Percentiles rank a stretch among this genome's conserved stretches.
These are phyloP conservation scores for Paramisgurnus dabryanus DNA, from an alignment of 2,113 vertebrate species.

Conservation along the genomic window DNA sequence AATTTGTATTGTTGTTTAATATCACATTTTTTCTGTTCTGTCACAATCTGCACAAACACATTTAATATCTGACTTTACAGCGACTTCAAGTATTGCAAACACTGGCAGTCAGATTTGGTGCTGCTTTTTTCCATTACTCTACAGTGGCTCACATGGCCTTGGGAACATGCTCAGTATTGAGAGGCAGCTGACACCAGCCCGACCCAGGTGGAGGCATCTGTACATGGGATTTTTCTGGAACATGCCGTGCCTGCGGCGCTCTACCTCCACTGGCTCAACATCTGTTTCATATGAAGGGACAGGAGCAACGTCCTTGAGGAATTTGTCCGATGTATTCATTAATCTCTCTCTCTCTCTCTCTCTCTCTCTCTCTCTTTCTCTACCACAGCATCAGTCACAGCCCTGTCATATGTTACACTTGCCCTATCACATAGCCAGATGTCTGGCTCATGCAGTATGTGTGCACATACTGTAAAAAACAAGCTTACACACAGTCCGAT, in stretches of 20 bases:
- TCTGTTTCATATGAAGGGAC: conserved; percentile 69
- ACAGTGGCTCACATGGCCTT: conserved; percentile 66
- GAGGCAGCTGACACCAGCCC: conserved; percentile 63
- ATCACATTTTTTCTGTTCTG: no score
- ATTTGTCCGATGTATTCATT: conserved; percentile 58
- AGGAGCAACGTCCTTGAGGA: conserved; percentile 73
- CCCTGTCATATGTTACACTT: conserved; percentile 26
- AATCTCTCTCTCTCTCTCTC: conserved; percentile 57
- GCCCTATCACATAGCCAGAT: conserved; percentile 21
- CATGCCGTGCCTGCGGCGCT: conserved; percentile 71
- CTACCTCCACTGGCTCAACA: conserved; percentile 71
- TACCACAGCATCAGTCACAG: conserved; percentile 31
- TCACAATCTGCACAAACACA: no score
- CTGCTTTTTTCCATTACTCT: conserved; percentile 29
- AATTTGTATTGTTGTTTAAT: no score
- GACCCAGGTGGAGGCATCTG: conserved; percentile 77
- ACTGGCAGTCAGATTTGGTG: background rate
- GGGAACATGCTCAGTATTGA: conserved; percentile 62
- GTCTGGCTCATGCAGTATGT: conserved; percentile 17
- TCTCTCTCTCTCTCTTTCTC: background rate
- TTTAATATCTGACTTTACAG: background rate
- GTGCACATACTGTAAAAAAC: background rate
- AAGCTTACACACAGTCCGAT: background rate
- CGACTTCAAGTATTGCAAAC: background rate
- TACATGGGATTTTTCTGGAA: conserved; percentile 71